phyloP scores from a whole-genome alignment of 30 jellyfish, hydroid and myxozoan species.

The Chironex yamaguchii region DNA sequence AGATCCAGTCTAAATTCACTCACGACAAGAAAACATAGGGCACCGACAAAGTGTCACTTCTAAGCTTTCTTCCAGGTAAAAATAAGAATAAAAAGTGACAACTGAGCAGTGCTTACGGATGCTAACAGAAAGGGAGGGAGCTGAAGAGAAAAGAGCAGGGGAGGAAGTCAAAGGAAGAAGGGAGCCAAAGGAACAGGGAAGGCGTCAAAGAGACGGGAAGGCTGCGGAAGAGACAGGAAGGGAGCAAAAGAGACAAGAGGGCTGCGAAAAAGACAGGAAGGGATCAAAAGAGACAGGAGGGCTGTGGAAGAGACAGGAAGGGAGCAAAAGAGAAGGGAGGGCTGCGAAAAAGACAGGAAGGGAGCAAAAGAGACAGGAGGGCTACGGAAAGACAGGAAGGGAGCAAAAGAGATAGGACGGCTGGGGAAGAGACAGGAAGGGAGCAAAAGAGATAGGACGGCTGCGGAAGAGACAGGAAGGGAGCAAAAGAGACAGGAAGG shows the following conservation, averaged over 20 bases:
- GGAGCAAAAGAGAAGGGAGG: neutral
- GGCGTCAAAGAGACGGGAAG: neutral
- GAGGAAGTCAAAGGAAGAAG: neutral
- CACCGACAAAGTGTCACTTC: too few species aligned
- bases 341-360: neutral
- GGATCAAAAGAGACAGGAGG: neutral
- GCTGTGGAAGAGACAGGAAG: neutral
- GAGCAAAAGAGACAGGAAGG: too few species aligned
- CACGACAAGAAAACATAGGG: too few species aligned
- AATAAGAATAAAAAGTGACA: too few species aligned
- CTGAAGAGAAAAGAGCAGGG: neutral
- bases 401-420: too few species aligned
- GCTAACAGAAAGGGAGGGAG: neutral
- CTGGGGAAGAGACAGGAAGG: too few species aligned
- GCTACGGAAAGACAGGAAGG: neutral
- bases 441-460: too few species aligned
- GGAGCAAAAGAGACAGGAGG: too few species aligned
- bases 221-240: neutral
- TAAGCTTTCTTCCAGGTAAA: too few species aligned
- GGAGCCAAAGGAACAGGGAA: neutral
- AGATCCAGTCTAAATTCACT: too few species aligned
- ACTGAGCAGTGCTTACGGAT: too few species aligned
- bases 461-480: too few species aligned
- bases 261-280: neutral
- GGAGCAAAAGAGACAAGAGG: neutral